phyloP scores from a whole-genome alignment of 2,113 vertebrate genomes.

The Microtus pennsylvanicus region DNA sequence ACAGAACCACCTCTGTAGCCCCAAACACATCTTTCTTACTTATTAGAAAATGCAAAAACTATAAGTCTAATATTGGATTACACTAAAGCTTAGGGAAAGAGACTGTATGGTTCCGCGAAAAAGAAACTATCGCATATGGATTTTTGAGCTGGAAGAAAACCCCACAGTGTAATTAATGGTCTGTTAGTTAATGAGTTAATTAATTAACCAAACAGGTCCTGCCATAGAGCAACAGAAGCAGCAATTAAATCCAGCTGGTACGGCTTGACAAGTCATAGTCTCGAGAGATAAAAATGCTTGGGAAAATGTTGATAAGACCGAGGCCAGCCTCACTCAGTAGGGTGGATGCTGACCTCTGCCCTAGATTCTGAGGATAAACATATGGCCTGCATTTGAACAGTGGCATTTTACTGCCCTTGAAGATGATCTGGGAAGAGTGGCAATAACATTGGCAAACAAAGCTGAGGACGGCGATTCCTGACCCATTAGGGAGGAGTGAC shows the following conservation, averaged over 20 bases:
- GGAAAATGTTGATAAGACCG: neutral
- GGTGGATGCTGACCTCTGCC: neutral
- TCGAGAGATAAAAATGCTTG: neutral
- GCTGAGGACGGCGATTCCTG: neutral
- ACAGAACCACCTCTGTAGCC: neutral
- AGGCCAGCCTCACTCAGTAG: neutral
- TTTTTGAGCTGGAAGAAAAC: neutral
- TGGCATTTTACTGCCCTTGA: neutral
- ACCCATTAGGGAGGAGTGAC: neutral
- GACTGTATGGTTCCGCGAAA: neutral
- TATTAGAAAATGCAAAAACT: neutral
- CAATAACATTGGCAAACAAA: neutral
- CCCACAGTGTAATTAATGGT: neutral
- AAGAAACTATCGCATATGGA: neutral
- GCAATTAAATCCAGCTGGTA: neutral
- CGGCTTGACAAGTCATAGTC: neutral
- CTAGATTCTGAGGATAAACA: neutral
- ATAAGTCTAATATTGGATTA: neutral
- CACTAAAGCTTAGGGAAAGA: neutral
- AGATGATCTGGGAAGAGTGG: neutral
- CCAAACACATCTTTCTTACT: neutral
- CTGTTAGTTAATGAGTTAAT: too few relatives aligned
- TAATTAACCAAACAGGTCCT: neutral
- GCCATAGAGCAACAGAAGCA: neutral
- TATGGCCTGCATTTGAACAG: neutral